Evolutionary conservation across 2,113 vertebrate genomes (phyloP), one percentile per base, ranked within the genome.

Genomic region (Hylia prasina): DNA sequence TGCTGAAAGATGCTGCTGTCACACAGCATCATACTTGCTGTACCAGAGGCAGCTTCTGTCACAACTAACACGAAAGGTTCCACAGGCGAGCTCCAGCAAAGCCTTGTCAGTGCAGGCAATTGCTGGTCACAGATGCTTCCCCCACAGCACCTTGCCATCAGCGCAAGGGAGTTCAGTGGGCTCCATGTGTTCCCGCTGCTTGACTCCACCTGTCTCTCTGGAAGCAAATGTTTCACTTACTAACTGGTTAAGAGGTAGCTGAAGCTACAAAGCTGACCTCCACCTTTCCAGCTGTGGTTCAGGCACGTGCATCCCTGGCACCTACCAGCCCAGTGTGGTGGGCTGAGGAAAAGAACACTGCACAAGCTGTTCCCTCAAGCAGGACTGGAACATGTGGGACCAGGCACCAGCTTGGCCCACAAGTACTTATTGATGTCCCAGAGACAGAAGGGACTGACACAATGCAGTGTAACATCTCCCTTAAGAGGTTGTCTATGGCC

Each of bases 1-100:
- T 1, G 1, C 42, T 6, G 61, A 48, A 73, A 91, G 68, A 30
- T 15, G 21, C 64, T 87, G 56, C 65, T 75, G 89, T 61, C 50
- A 33, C 1, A 0, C 3, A 4, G 37, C 37, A 25, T 6, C 1
- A 3, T 8, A 10, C 53, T 30, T 1, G 2, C 40, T 60, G 11
- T 40, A 37, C 19, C n/a, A 70, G 63, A 60, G 1, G 7, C 5
- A 10, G 78, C 28, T 48, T 37, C 40, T 2, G 1, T 40, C 79
- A 82, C 37, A 63, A 24, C 30, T 57, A 44, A 10, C 15, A 1
- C 12, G 18, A 28, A n/a, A 30, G 4, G 2, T 9, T 33, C 18
- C 58, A 28, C 22, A 9, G 40, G 27, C 21, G 64, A 77, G 37
- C 37, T 35, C 11, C 30, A 14, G 61, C 1, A 1, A 42, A 39